Evolutionary conservation across 2,888 invertebrate species (phyloP).

Genomic region (Neoascia interrupta): DNA sequence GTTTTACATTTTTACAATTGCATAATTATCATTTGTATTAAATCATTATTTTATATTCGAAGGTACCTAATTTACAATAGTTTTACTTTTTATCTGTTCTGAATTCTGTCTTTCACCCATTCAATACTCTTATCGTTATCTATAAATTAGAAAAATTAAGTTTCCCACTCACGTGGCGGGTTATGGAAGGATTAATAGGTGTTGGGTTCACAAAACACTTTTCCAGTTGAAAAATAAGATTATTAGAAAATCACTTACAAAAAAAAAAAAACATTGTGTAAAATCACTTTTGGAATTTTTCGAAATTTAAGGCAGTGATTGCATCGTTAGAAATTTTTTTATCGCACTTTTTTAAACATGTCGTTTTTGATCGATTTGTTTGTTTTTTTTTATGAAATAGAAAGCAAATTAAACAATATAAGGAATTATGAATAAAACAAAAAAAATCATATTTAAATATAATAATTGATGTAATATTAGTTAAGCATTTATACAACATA

Average conservation of each 20-base stretch:
- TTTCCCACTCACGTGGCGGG: slow-evolving; percentile 11
- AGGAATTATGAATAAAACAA: slow-evolving; percentile 12
- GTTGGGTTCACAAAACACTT: slow-evolving; percentile 30
- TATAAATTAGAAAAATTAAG: slow-evolving; percentile 32
- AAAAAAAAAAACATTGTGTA: slow-evolving; percentile 3
- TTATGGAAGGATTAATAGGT: slow-evolving; percentile 59
- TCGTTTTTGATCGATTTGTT: slow-evolving; percentile 16
- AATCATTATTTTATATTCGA: slow-evolving; percentile 72
- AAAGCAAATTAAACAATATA: slow-evolving; percentile 19
- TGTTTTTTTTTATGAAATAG: slow-evolving; percentile 19
- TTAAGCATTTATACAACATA: slow-evolving; percentile 76
- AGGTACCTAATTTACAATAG: slow-evolving; percentile 80
- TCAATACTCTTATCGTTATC: slow-evolving; percentile 20
- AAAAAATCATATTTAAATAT: slow-evolving; percentile 43
- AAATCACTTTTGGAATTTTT: slow-evolving; percentile 55
- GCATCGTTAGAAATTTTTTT: slow-evolving; percentile 70
- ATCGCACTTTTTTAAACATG: slow-evolving; percentile 61
- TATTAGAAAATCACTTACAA: slow-evolving; percentile 3
- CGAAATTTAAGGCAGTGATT: slow-evolving; percentile 77
- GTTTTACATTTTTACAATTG: slow-evolving; percentile 63
- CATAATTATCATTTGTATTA: slow-evolving; percentile 58
- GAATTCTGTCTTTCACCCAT: slow-evolving; percentile 43
- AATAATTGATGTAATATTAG: slow-evolving; percentile 63
- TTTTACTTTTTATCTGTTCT: slow-evolving; percentile 66
- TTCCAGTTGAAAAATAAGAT: slow-evolving; percentile 6